Base-by-base conservation (phyloP, 2,113 vertebrate species). In the Callaeas wilsoni region DNA sequence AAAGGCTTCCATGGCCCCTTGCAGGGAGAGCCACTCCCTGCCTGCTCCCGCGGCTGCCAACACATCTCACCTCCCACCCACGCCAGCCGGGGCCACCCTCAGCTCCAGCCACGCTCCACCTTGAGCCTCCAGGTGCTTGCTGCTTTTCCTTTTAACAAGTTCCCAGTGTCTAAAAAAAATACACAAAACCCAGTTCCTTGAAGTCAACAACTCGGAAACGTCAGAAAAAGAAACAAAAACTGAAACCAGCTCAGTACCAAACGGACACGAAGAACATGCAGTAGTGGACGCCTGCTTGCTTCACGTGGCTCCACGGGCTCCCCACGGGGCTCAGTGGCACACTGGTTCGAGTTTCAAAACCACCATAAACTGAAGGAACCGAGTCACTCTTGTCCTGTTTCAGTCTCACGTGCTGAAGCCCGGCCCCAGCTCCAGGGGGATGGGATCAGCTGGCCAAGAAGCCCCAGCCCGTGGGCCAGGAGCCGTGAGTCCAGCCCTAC, bases 241-340 rank as follows among this genome's bases (percentile, higher is more conserved):
- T 94, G 90, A 95, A 94, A 94, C 94, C 95, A 94, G 94, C 93
- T 97, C 95, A 97, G 92, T 95, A 94, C 93, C 91, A 94, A 92
- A 94, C 44, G 4, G 93, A 89, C 93, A 97, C 81, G 46, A 91
- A 95, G 84, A 94, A 94, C 92, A 94, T 95, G 93, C 94, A 94
- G 85, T 77, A 83, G 95, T 39, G 4, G 84, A 68, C 5, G 60
- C 92, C 92, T 93, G 89, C 69, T 92, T 55, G 75, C 60, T 87
- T 74, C 89, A 67, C 4, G 1, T 33, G 76, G 77, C 84, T 91
- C 87, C 64, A 89, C 42, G 79, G 14, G 8, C 88, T 84, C 69
- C 89, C 80, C 75, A 50, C 0, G 2, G 88, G 77, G 41, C 77
- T 65, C 85, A 80, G 77, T 37, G 70, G 86, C 93, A 76, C 42